These are phyloP conservation scores for Aricia agestis DNA, from an alignment of 1,140 invertebrate species.

Conservation along the genomic window DNA sequence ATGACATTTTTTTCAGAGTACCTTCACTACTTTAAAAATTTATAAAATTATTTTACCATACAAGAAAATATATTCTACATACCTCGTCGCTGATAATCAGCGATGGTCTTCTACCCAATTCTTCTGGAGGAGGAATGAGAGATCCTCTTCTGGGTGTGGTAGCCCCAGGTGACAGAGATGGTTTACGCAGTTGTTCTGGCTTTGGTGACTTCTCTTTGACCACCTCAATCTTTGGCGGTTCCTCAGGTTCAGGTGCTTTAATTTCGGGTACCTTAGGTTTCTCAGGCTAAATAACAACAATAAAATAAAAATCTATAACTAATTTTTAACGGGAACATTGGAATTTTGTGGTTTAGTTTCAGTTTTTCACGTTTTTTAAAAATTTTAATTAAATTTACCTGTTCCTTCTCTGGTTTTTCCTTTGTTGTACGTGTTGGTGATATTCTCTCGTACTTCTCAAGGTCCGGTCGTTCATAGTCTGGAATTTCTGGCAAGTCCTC, in stretches of 20 bases:
- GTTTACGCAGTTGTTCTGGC: conserved; percentile 80
- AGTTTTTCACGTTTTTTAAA: background rate
- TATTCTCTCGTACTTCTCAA: conserved; percentile 78
- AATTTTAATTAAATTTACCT: conserved; percentile 32
- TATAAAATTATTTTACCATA: conserved; percentile 13
- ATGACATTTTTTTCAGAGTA: conserved; percentile 24
- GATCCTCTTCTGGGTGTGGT: conserved; percentile 84
- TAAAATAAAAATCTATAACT: background rate
- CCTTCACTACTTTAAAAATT: too few species aligned
- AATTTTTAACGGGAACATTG: background rate
- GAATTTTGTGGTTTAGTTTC: too few species aligned
- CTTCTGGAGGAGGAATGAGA: conserved; percentile 89
- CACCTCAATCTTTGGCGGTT: conserved; percentile 89
- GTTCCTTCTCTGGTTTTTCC: conserved; percentile 67
- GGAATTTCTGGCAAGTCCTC: conserved; percentile 85
- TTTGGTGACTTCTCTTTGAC: conserved; percentile 85
- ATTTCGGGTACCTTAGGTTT: conserved; percentile 82
- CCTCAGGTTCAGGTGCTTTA: conserved; percentile 79
- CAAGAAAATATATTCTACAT: conserved; percentile 39
- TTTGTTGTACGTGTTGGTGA: conserved; percentile 52
- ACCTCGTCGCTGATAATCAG: conserved; percentile 96
- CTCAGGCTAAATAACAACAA: conserved; percentile 44
- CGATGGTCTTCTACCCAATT: conserved; percentile 88
- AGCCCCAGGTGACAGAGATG: conserved; percentile 84
- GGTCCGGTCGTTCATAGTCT: conserved; percentile 79